A percentile compares a stretch with the other conserved stretches of the same genome.
Conservation (phyloP, 2,113 vertebrate species). For the Indri indri region DNA sequence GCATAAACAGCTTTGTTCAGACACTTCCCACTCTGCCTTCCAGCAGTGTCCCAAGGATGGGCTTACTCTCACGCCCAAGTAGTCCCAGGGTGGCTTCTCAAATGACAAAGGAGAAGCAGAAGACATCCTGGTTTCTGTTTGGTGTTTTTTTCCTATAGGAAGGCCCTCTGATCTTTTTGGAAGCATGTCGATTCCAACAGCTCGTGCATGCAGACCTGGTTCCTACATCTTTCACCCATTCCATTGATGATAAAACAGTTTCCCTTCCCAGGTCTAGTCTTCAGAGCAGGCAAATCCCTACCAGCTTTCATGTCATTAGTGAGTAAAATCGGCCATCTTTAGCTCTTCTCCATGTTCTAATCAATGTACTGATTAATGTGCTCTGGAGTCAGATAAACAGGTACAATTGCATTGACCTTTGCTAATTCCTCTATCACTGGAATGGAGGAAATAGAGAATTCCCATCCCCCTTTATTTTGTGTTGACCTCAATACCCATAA, state of each 20-base stretch:
- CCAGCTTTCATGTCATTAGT: neutral
- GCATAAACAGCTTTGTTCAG: neutral
- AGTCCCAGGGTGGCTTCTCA: neutral
- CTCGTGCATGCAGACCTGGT: neutral
- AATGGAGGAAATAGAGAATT: neutral
- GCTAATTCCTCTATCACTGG: neutral
- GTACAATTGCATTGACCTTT: neutral
- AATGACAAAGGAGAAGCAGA: neutral
- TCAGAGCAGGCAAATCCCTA: neutral
- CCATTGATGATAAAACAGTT: neutral
- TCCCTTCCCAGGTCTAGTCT: neutral
- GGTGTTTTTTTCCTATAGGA: neutral
- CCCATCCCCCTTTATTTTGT: neutral
- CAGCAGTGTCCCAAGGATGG: neutral
- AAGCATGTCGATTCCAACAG: neutral
- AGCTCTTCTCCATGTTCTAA: neutral
- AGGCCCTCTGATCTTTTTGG: neutral
- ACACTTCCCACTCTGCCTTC: neutral
- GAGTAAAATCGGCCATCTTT: neutral
- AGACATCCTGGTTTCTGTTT: neutral
- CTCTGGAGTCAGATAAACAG: neutral
- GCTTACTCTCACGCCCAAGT: neutral
- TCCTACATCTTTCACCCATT: neutral
- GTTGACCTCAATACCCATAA: neutral
- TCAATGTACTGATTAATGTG: neutral